phyloP scores from a whole-genome alignment of 2,113 vertebrate genomes.

The Nycticorax nycticorax region DNA sequence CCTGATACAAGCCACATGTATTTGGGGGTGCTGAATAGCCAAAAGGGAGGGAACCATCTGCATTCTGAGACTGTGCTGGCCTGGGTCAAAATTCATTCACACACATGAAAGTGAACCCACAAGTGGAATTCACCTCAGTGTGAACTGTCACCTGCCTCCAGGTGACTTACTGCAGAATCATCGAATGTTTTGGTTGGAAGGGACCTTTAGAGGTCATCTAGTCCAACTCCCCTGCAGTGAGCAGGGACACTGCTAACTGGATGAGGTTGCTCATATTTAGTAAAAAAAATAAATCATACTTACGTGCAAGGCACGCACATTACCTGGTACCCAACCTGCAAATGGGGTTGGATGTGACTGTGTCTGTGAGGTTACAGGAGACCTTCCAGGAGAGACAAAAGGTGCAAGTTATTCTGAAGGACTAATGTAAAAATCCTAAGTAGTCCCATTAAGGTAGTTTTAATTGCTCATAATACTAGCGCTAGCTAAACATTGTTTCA shows the following conservation, averaged over 20 bases:
- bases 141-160: neutral
- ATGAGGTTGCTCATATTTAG: neutral
- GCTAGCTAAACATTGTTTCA: neutral
- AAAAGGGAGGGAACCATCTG: neutral
- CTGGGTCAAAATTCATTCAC: neutral
- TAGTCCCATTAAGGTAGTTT: too few relatives aligned
- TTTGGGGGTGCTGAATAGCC: neutral
- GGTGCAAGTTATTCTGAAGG: neutral
- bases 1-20: neutral
- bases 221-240: too few relatives aligned
- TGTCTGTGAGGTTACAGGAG: neutral
- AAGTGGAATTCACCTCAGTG: neutral
- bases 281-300: too few relatives aligned
- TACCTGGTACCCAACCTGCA: neutral
- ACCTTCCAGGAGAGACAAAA: neutral
- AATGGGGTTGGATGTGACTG: neutral
- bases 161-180: too few relatives aligned
- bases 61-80: neutral
- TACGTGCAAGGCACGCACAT: neutral
- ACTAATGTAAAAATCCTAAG: neutral
- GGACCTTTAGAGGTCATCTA: too few relatives aligned
- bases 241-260: too few relatives aligned
- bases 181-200: too few relatives aligned
- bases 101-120: neutral
- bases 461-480: too few relatives aligned